Conservation (phyloP, 2,888 invertebrate genomes). For the Melitaea athalia region DNA sequence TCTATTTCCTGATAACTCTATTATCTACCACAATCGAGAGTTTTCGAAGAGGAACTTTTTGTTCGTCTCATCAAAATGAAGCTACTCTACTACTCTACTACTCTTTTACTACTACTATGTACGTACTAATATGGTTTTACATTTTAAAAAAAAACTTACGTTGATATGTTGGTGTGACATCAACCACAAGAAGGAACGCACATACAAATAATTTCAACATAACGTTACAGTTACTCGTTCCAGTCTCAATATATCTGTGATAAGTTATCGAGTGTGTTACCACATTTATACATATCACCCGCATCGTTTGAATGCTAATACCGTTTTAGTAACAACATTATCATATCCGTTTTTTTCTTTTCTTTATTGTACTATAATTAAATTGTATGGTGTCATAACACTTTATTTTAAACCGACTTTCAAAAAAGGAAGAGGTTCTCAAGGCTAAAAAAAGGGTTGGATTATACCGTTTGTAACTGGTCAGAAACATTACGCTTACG, state of each 20-base stretch:
- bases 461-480: too few relatives aligned
- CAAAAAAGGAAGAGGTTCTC: too few relatives aligned
- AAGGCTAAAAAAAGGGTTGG: too few relatives aligned
- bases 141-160: conserved; percentile 8
- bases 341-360: conserved; percentile 30
- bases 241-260: neutral
- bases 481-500: too few relatives aligned
- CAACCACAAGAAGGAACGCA: conserved; percentile 9
- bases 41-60: too few relatives aligned
- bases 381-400: neutral
- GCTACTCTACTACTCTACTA: too few relatives aligned
- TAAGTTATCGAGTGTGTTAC: conserved; percentile 10
- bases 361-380: conserved; percentile 4
- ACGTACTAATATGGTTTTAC: too few relatives aligned
- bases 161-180: conserved; percentile 20
- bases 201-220: conserved; percentile 25
- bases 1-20: too few relatives aligned
- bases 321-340: conserved; percentile 27
- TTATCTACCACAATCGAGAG: too few relatives aligned
- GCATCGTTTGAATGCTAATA: conserved; percentile 40
- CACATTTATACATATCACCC: conserved; percentile 39
- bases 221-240: neutral
- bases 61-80: too few relatives aligned
- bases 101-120: too few relatives aligned
- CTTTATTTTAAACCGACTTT: neutral